These are phyloP conservation scores for Archips crataeganus DNA, from an alignment of 2,888 invertebrate species.

Conservation along the genomic window DNA sequence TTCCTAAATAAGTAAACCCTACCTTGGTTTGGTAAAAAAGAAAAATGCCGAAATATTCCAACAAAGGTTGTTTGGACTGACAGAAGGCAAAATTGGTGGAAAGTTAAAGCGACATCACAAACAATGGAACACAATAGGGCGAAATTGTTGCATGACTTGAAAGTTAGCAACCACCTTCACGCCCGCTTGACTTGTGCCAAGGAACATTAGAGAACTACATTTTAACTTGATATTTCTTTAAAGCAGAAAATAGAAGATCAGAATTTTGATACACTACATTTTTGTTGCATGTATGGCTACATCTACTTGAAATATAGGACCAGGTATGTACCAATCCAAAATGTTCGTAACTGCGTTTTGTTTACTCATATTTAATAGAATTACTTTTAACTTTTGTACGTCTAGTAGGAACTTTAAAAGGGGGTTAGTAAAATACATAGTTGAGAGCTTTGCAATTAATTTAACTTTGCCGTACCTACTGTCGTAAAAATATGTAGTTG, in stretches of 20 bases:
- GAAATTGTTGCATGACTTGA: slow-evolving; percentile 69
- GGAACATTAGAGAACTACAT: slow-evolving; percentile 19
- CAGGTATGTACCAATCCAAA: slow-evolving; percentile 70
- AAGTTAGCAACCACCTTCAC: slow-evolving; percentile 55
- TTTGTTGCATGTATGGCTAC: slow-evolving; percentile 71
- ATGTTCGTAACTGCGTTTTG: slow-evolving; percentile 18
- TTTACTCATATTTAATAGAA: slow-evolving; percentile 1
- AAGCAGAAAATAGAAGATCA: background rate
- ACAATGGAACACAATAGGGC: slow-evolving; percentile 66
- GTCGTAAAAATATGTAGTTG: slow-evolving; percentile 55
- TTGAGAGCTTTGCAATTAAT: slow-evolving; percentile 54
- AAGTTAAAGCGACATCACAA: slow-evolving; percentile 62
- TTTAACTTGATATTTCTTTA: background rate
- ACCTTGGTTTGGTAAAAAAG: slow-evolving; percentile 51
- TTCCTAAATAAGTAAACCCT: background rate
- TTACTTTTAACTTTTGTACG: slow-evolving; percentile 24
- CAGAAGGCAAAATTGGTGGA: slow-evolving; percentile 65
- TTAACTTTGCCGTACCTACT: slow-evolving; percentile 34
- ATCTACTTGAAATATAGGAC: slow-evolving; percentile 59
- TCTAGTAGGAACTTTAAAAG: slow-evolving; percentile 42
- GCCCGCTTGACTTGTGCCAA: slow-evolving; percentile 32
- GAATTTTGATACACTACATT: background rate
- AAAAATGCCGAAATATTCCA: slow-evolving; percentile 57
- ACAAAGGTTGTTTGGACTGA: slow-evolving; percentile 54
- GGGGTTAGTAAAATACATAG: slow-evolving; percentile 55